phyloP scores from a whole-genome alignment of 2,888 invertebrate species.

The Abscondita cerata region DNA sequence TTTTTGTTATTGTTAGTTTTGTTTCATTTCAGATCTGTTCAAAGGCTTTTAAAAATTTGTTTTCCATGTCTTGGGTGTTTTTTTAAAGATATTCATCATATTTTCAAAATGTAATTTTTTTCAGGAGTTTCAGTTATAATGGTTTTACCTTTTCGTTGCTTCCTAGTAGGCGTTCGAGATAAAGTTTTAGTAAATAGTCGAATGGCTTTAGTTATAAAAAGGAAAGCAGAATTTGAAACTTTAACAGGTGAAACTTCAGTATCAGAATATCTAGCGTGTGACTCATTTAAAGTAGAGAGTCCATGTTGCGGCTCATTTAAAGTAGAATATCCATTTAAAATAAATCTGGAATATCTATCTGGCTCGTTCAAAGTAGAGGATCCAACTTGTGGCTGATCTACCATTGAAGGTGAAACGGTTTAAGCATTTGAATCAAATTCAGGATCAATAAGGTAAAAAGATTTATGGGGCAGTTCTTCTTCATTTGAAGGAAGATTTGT shows the following conservation, averaged over 20 bases:
- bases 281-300: conserved; percentile 23
- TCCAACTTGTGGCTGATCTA: neutral
- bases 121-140: no score
- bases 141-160: no score
- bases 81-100: conserved; percentile 24
- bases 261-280: conserved; percentile 13
- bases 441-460: no score
- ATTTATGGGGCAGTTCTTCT: no score
- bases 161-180: no score
- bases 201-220: conserved; percentile 20
- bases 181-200: conserved; percentile 21
- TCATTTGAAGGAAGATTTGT: no score
- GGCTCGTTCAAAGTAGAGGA: conserved; percentile 10
- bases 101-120: conserved; percentile 27
- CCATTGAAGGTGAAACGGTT: no score
- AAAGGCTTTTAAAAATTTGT: conserved; percentile 20
- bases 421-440: no score
- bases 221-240: conserved; percentile 14
- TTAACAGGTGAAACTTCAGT: conserved; percentile 6
- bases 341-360: no score
- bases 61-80: conserved; percentile 24
- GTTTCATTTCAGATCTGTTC: conserved; percentile 15
- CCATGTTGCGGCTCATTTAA: conserved; percentile 20
- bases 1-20: conserved; percentile 18
- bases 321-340: conserved; percentile 20